Conservation (phyloP, 2,797 vertebrate species). For the Darevskia nairensis region DNA sequence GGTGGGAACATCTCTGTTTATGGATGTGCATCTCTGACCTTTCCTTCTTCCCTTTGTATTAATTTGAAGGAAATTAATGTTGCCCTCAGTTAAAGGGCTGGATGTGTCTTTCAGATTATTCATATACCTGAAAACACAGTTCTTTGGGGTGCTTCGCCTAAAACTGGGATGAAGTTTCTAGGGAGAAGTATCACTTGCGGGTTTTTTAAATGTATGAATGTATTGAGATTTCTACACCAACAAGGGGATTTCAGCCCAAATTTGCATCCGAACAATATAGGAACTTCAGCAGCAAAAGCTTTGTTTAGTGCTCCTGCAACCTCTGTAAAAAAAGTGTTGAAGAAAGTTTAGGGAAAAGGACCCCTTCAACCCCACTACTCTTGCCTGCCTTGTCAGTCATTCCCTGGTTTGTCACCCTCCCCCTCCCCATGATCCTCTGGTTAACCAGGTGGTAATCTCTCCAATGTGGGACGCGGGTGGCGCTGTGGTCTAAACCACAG, state of each 20-base stretch:
- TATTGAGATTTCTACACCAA: not conserved
- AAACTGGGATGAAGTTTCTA: not conserved
- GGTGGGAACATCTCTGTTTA: slow-evolving; percentile 23
- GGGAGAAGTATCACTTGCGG: not conserved
- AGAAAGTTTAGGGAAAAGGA: too few relatives aligned
- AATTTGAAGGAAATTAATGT: slow-evolving; percentile 30
- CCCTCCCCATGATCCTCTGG: too few relatives aligned
- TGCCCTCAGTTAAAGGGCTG: not conserved
- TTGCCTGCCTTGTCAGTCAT: too few relatives aligned
- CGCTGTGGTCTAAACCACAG: too few relatives aligned
- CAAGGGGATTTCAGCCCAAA: not conserved
- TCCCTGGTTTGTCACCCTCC: too few relatives aligned
- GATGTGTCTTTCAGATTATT: slow-evolving; percentile 3
- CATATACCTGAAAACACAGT: not conserved
- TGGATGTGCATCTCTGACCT: slow-evolving; percentile 19
- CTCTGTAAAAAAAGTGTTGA: too few relatives aligned
- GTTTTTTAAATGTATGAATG: not conserved
- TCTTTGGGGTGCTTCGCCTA: not conserved
- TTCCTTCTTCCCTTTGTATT: slow-evolving; percentile 13
- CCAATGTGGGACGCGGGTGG: too few relatives aligned
- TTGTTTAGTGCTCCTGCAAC: not conserved
- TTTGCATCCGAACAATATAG: not conserved
- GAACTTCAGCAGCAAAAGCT: not conserved
- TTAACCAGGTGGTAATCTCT: too few relatives aligned
- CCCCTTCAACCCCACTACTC: too few relatives aligned